phyloP scores from a whole-genome alignment of 2,113 vertebrate species.

The Tor tambroides region DNA sequence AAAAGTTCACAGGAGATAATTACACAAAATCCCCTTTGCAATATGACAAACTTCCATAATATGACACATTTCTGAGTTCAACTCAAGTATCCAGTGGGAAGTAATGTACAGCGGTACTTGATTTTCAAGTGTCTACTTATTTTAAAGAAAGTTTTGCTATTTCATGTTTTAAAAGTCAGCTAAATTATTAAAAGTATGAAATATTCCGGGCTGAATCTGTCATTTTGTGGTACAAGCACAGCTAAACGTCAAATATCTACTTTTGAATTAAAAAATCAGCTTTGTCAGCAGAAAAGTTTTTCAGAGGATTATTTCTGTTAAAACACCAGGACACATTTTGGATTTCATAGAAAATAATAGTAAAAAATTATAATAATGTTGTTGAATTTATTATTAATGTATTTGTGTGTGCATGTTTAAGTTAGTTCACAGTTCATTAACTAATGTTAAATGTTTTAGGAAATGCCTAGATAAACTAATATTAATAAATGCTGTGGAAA shows the following conservation, averaged over 20 bases:
- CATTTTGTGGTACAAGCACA: neutral
- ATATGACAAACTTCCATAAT: neutral
- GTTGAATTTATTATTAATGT: too few species aligned
- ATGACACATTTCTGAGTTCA: neutral
- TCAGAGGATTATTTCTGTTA: neutral
- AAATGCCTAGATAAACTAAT: too few species aligned
- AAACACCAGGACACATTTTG: too few species aligned
- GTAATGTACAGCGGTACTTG: neutral
- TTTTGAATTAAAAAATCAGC: neutral
- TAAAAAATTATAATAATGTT: too few species aligned
- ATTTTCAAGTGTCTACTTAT: neutral
- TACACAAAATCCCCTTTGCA: neutral
- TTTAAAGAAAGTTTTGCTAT: neutral
- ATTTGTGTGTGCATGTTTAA: too few species aligned
- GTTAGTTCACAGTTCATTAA: too few species aligned
- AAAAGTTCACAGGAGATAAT: neutral
- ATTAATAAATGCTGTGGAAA: too few species aligned
- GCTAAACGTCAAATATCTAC: neutral
- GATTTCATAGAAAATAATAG: too few species aligned
- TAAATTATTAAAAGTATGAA: neutral
- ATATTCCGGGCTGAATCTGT: neutral
- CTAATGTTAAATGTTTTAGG: too few species aligned
- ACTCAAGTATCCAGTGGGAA: neutral
- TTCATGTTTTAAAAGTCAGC: neutral
- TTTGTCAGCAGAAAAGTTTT: neutral